A percentile compares a stretch with the other conserved stretches of the same genome.
Conservation (phyloP, 2,888 invertebrate species). For the Apotomis capreana region DNA sequence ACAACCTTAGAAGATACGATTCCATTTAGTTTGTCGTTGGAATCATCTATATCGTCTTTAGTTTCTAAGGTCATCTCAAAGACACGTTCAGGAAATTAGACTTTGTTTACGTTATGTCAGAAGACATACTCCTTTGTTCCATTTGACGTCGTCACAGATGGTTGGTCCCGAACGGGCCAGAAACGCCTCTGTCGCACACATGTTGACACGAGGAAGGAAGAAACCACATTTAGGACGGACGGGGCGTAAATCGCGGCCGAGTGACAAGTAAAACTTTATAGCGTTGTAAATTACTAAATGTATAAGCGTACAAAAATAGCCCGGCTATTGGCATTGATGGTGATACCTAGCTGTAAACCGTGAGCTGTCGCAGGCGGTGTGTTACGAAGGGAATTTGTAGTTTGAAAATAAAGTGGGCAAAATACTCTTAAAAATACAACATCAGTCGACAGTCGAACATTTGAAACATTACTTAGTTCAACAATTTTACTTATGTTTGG, state of each 20-base stretch:
- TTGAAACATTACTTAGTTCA: no score
- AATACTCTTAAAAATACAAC: not conserved
- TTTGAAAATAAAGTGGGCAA: slow-evolving; percentile 2
- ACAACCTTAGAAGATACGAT: slow-evolving; percentile 47
- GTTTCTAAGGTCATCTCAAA: slow-evolving; percentile 51
- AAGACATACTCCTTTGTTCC: slow-evolving; percentile 78
- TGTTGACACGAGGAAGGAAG: slow-evolving; percentile 81
- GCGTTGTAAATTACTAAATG: slow-evolving; percentile 78
- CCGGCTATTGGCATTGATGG: slow-evolving; percentile 67
- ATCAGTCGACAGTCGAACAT: no score
- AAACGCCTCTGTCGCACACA: slow-evolving; percentile 68
- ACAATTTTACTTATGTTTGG: no score
- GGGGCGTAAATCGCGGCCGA: slow-evolving; percentile 75
- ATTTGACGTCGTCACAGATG: slow-evolving; percentile 64
- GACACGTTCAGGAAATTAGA: slow-evolving; percentile 76
- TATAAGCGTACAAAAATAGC: slow-evolving; percentile 75
- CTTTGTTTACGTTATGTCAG: slow-evolving; percentile 75
- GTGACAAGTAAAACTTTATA: slow-evolving; percentile 82
- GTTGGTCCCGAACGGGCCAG: slow-evolving; percentile 67
- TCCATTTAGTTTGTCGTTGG: slow-evolving; percentile 28
- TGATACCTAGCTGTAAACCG: slow-evolving; percentile 71
- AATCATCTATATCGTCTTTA: slow-evolving; percentile 1
- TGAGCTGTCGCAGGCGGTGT: slow-evolving; percentile 73
- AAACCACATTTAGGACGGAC: slow-evolving; percentile 79
- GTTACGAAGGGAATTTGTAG: slow-evolving; percentile 26